These are phyloP conservation scores for Clitarchus hookeri DNA, from an alignment of 2,888 invertebrate genomes.

Conservation along the genomic window DNA sequence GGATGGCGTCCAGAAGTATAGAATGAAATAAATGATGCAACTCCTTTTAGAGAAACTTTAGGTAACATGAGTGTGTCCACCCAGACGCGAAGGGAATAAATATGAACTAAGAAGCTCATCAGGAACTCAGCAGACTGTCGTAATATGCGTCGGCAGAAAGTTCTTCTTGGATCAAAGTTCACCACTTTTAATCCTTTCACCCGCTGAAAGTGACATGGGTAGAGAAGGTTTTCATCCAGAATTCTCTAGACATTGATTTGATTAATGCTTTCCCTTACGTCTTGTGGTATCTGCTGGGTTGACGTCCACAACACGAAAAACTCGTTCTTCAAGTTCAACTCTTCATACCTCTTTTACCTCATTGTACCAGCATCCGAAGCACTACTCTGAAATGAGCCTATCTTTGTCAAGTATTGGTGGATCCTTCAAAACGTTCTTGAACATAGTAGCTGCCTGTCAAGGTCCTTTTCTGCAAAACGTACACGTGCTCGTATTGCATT, in stretches of 20 bases:
- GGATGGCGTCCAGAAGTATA: neutral
- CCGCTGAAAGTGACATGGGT: neutral
- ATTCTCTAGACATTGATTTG: neutral
- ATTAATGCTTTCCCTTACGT: neutral
- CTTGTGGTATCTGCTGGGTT: neutral
- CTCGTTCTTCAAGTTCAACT: neutral
- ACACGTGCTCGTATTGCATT: neutral
- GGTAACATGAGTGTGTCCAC: neutral
- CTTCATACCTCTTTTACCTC: neutral
- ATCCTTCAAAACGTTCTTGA: neutral
- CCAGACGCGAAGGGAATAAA: neutral
- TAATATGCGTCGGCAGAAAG: neutral
- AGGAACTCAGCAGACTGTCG: neutral
- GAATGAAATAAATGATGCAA: neutral
- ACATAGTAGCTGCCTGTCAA: neutral
- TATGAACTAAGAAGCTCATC: neutral
- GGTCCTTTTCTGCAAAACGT: conserved; percentile 7
- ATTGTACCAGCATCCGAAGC: neutral
- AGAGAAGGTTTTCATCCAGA: conserved; percentile 2
- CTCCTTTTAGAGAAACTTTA: neutral
- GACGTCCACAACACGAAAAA: neutral
- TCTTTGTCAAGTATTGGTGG: conserved; percentile 17
- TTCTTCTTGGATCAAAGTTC: neutral
- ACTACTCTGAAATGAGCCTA: neutral
- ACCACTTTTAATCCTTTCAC: neutral